phyloP scores from a whole-genome alignment of 1,140 invertebrate species.

The Camponotus floridanus region DNA sequence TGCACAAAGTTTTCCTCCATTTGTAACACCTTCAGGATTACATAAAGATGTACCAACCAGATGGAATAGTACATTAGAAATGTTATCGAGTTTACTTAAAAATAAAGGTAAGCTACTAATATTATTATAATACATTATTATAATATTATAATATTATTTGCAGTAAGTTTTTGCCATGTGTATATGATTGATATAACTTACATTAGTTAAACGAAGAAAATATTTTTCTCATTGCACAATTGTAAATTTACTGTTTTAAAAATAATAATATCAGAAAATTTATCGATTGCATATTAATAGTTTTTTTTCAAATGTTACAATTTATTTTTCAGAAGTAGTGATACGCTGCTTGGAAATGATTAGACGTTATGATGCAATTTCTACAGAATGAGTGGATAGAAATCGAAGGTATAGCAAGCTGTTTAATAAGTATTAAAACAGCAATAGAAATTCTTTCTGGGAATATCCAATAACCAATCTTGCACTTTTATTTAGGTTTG shows the following conservation, averaged over 20 bases:
- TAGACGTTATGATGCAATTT: slow-evolving; percentile 19
- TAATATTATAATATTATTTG: no score
- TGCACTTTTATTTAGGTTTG: slow-evolving; percentile 41
- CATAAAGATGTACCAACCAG: slow-evolving; percentile 37
- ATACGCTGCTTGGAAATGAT: slow-evolving; percentile 7
- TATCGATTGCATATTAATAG: no score
- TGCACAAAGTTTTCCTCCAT: neutral
- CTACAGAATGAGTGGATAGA: slow-evolving; percentile 9
- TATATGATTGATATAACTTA: no score
- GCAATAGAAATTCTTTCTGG: slow-evolving; percentile 31
- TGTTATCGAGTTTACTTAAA: no score
- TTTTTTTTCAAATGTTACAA: no score
- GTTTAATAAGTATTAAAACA: slow-evolving; percentile 27
- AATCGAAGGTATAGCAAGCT: slow-evolving; percentile 12
- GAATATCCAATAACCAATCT: slow-evolving; percentile 21
- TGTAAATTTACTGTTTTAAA: no score
- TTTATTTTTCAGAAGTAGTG: neutral
- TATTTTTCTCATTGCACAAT: no score
- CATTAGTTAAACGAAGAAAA: no score
- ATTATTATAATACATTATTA: no score
- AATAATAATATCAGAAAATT: no score
- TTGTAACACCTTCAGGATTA: slow-evolving; percentile 9
- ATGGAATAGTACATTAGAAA: slow-evolving; percentile 15
- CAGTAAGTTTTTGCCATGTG: no score
- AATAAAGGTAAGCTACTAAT: no score